Base-by-base conservation (phyloP, 35 echinoderm and acorn worm species). In the Stichopus chloronotus region DNA sequence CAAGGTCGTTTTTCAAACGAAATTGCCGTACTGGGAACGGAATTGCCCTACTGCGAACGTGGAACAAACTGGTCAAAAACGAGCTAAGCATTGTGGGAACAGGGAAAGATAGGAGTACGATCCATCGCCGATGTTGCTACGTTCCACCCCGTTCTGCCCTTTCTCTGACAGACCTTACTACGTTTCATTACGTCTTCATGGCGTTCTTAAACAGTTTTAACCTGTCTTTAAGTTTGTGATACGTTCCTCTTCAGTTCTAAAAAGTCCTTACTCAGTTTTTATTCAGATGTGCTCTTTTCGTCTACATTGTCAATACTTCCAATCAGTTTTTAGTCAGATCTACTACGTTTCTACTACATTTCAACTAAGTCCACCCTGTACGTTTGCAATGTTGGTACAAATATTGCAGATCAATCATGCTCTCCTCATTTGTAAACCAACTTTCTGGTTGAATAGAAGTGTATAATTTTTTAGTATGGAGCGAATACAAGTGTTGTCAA, bases 371-470 rank as follows among this genome's bases (percentile, higher is more conserved):
- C 65, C 65, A 71, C 65, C 65, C 30, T 1, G n/a, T n/a, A n/a
- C 63, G 4, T 71, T 71, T 71, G 65, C 65, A 71, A 20, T 71
- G 1, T 71, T 71, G 1, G 65, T 14, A 4, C 65, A 71, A 71
- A 71, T 71, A 14, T 71, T 71, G 11, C 65, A 78, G 76, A 78
- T 78, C 76, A 78, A n/a, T 78, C 20, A 78, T 78, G 76, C 20
- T 78, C 76, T 78, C 76, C 76, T 78, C 76, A 78, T 78, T 78
- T 78, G 76, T 78, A 78, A 78, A 78, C 76, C 10, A 78, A 30
- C 20, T 78, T 78, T 78, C 76, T 78, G 19, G 76, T 5, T 78
- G 76, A 78, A 78, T 78, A 78, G 76, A 78, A 1, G 76, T n/a
- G 76, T 78, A 23, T 14, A 9, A 78, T 78, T 3, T 78, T 78